phyloP scores from a whole-genome alignment of 2,113 vertebrate species.

The Montifringilla adamsi region DNA sequence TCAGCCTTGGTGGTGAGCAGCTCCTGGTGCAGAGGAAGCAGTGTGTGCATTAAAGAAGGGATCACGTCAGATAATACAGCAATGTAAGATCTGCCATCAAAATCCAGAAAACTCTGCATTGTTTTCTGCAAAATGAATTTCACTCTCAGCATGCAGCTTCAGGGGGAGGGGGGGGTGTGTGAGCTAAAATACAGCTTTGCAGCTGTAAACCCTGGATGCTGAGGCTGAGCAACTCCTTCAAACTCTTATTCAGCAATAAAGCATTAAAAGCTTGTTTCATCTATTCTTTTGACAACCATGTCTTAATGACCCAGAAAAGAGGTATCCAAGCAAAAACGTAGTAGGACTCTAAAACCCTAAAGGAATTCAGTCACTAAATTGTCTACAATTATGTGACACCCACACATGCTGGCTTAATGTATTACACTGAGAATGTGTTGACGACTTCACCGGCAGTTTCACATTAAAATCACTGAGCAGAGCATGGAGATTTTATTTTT shows the following conservation, averaged over 20 bases:
- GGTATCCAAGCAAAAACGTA: slow-evolving; percentile 3
- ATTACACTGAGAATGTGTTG: not conserved
- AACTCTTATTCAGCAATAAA: slow-evolving; percentile 51
- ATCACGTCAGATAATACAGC: not conserved
- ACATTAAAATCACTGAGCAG: slow-evolving; percentile 41
- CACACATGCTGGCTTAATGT: not conserved
- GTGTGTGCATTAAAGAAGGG: not conserved
- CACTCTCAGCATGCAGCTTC: not conserved
- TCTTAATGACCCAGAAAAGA: slow-evolving; percentile 60
- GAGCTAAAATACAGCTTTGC: not conserved
- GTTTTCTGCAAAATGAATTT: not conserved
- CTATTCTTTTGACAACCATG: slow-evolving; percentile 43
- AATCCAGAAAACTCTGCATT: not conserved
- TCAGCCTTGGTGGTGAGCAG: not conserved
- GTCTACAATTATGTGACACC: slow-evolving; percentile 29
- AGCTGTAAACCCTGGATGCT: not conserved
- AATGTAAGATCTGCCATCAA: not conserved
- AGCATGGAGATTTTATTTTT: not conserved
- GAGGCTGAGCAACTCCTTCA: not conserved
- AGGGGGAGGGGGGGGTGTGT: not conserved
- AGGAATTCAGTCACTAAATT: slow-evolving; percentile 49
- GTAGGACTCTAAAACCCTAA: slow-evolving; percentile 24
- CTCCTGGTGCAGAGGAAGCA: not conserved
- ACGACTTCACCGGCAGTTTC: not conserved
- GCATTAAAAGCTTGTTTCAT: slow-evolving; percentile 29